Percentiles rank a stretch among this genome's conserved stretches.
phyloP scores from a whole-genome alignment of 2,888 invertebrate species.

The Mesochorus sp. region DNA sequence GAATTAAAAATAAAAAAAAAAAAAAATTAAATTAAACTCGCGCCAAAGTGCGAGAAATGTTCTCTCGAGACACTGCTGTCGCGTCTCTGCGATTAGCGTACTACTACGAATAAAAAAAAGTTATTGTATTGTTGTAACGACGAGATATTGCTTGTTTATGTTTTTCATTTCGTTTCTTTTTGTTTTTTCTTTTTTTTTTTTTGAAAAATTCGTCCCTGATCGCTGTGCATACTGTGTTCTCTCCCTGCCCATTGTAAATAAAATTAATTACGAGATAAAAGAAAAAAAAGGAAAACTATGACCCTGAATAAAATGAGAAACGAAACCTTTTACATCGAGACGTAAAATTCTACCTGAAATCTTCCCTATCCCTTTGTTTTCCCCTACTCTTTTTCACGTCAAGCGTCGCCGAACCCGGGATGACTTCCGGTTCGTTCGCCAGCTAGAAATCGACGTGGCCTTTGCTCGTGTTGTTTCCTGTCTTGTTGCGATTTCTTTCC shows the following conservation, averaged over 20 bases:
- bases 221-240: slow-evolving; percentile 75
- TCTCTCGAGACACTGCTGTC: background rate
- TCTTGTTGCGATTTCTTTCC: slow-evolving; percentile 4
- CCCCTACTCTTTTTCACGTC: background rate
- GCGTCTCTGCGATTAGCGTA: slow-evolving; percentile 70
- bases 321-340: slow-evolving; percentile 78
- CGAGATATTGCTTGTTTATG: slow-evolving; percentile 72
- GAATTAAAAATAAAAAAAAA: no score
- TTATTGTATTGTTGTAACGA: slow-evolving; percentile 69
- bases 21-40: slow-evolving; percentile 15
- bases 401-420: background rate
- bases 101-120: slow-evolving; percentile 74
- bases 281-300: slow-evolving; percentile 28
- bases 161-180: slow-evolving; percentile 68
- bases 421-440: slow-evolving; percentile 1
- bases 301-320: slow-evolving; percentile 65
- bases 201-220: slow-evolving; percentile 65
- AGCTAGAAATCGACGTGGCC: background rate
- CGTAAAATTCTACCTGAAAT: slow-evolving; percentile 27
- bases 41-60: background rate
- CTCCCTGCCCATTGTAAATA: slow-evolving; percentile 63
- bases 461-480: background rate
- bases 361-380: background rate
- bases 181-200: slow-evolving; percentile 29
- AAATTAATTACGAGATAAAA: slow-evolving; percentile 55